Evolutionary conservation across 1,140 invertebrate genomes (phyloP).

Genomic region (Caenorhabditis latens): DNA sequence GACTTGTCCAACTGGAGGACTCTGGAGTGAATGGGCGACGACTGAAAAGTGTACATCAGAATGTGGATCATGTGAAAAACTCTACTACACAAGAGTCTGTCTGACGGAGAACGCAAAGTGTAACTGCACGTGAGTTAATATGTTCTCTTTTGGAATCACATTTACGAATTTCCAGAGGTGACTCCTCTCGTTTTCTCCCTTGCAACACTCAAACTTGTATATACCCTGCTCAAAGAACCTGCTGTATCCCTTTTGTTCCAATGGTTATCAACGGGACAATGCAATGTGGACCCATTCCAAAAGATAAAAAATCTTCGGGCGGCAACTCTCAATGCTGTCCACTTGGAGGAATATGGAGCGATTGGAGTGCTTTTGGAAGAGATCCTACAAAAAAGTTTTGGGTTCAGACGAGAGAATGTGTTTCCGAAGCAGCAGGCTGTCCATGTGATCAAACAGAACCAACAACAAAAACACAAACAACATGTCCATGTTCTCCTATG

Average conservation of each 20-base stretch:
- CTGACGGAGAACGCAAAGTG: neutral
- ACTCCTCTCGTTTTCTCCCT: neutral
- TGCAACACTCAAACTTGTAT: neutral
- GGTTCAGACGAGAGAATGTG: neutral
- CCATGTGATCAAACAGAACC: neutral
- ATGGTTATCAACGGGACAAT: neutral
- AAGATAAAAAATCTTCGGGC: neutral
- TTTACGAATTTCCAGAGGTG: neutral
- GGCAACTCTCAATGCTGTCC: neutral
- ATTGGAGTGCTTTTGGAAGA: neutral
- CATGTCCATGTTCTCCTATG: neutral
- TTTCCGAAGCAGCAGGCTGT: neutral
- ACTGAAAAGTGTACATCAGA: neutral
- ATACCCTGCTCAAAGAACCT: neutral
- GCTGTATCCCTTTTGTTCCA: constrained; percentile 14
- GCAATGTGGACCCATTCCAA: constrained; percentile 3
- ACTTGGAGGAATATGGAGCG: neutral
- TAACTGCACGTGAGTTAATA: neutral
- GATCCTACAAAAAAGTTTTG: neutral
- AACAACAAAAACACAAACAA: neutral
- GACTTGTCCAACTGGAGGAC: neutral
- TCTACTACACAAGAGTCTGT: neutral
- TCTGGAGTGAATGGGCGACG: neutral
- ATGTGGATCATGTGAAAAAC: neutral
- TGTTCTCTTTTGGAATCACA: neutral